phyloP scores from a whole-genome alignment of 2,888 invertebrate genomes.

The Napeogenes inachia region DNA sequence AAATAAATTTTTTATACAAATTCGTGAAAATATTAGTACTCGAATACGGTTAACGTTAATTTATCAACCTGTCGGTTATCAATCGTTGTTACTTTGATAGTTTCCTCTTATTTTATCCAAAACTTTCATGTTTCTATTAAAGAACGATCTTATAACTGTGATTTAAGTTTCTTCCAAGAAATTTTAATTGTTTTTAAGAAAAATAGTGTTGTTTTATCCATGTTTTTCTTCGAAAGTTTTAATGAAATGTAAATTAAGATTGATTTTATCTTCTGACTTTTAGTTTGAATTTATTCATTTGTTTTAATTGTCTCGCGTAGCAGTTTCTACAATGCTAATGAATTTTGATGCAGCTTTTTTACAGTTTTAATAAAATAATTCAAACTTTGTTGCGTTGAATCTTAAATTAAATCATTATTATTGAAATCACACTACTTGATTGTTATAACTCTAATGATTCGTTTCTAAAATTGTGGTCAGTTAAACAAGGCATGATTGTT shows the following conservation, averaged over 20 bases:
- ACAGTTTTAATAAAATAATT: no score
- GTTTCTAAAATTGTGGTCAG: no score
- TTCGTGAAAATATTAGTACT: no score
- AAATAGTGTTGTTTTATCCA: conserved; percentile 21
- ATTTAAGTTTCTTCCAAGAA: conserved; percentile 19
- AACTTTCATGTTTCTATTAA: conserved; percentile 15
- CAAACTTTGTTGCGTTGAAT: no score
- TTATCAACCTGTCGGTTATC: conserved; percentile 12
- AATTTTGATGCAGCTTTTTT: background rate
- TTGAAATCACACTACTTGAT: no score
- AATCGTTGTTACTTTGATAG: conserved; percentile 14
- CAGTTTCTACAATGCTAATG: conserved; percentile 1
- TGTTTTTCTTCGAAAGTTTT: conserved; percentile 15
- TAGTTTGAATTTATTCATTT: conserved; percentile 11
- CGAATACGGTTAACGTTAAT: background rate
- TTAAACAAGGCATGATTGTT: no score
- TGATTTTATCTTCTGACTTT: conserved; percentile 14
- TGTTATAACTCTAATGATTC: no score
- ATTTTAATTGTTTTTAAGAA: conserved; percentile 18
- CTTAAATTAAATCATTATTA: no score
- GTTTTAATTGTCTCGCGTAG: conserved; percentile 1
- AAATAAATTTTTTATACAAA: no score
- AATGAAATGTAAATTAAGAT: conserved; percentile 22
- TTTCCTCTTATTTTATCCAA: conserved; percentile 13
- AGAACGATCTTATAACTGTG: conserved; percentile 12